Evolutionary conservation across 2,797 vertebrate species (phyloP).

Genomic region (Acanthis flammea): DNA sequence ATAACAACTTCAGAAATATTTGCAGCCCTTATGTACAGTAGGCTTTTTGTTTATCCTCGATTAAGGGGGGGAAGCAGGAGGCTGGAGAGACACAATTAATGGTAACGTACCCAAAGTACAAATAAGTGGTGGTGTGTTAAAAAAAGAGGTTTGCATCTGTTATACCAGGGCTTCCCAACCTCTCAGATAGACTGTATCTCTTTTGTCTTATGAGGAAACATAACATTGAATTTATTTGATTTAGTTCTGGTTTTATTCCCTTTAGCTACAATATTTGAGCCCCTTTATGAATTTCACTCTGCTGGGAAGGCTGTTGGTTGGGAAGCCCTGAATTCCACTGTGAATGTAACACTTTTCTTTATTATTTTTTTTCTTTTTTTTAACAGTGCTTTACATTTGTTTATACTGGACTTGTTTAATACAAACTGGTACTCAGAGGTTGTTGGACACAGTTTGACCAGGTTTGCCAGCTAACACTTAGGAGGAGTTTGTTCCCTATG

Average conservation of each 20-base stretch:
- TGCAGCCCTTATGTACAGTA: neutral
- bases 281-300: neutral
- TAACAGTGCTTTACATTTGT: slow-evolving; percentile 64
- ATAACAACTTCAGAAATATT: slow-evolving; percentile 37
- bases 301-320: slow-evolving; percentile 43
- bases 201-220: neutral
- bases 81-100: slow-evolving; percentile 5
- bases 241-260: slow-evolving; percentile 22
- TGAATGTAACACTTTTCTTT: slow-evolving; percentile 58
- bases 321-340: slow-evolving; percentile 69
- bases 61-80: neutral
- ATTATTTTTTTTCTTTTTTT: neutral
- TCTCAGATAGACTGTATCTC: neutral
- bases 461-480: slow-evolving; percentile 66
- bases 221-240: neutral
- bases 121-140: slow-evolving; percentile 4
- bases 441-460: slow-evolving; percentile 49
- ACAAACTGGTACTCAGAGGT: slow-evolving; percentile 61
- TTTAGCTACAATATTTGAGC: neutral
- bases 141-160: slow-evolving; percentile 22
- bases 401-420: slow-evolving; percentile 66
- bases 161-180: slow-evolving; percentile 63
- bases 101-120: slow-evolving; percentile 24
- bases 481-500: slow-evolving; percentile 76
- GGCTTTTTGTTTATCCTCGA: slow-evolving; percentile 7